Evolutionary conservation across 2,888 invertebrate species (phyloP), one percentile per base, ranked within the genome.

Genomic region (Lysandra coridon): DNA sequence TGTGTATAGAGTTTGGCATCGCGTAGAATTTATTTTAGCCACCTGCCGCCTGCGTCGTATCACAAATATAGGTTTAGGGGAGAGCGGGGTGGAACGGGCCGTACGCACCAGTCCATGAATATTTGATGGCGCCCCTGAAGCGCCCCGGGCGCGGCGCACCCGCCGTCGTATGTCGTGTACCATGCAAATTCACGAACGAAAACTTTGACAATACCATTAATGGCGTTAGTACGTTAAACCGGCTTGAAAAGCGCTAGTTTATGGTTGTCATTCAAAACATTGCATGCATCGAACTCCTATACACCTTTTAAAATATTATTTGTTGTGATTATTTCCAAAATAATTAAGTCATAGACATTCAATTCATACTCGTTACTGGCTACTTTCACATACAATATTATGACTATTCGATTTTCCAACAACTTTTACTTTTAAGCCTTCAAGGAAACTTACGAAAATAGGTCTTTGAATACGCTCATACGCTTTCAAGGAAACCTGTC

Each of bases 61-160:
- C 80, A 44, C 81, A 80, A 53, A 53, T 49, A 33, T 57, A 75
- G 79, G 80, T 80, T 80, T 57, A 78, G 78, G 79, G 78, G 80
- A 76, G 53, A 49, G 75, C 77, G 82, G 84, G 83, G 84, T 82
- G 83, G 73, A 73, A 62, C 81, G 84, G 85, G 82, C 77, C 82
- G 82, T 79, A 81, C 80, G 83, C 80, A 81, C 83, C 85, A 88
- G 87, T 80, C 84, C 86, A 92, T 93, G 93, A 92, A 93, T 93
- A 91, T 91, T 92, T 90, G 88, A 93, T 92, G 85, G 82, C 81
- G 80, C 79, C 82, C 57, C 17, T 4, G 83, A 81, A 88, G 89
- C 85, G 92, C 92, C 86, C 91, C 91, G 81, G 37, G 76, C 44
- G 49, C 10, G 6, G 73, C 73, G 78, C 49, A 77, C 79, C 85